Percentiles rank a stretch among this genome's conserved stretches.
Conservation (phyloP, 64 coral and sea anemone species). For the Pachyseris speciosa region DNA sequence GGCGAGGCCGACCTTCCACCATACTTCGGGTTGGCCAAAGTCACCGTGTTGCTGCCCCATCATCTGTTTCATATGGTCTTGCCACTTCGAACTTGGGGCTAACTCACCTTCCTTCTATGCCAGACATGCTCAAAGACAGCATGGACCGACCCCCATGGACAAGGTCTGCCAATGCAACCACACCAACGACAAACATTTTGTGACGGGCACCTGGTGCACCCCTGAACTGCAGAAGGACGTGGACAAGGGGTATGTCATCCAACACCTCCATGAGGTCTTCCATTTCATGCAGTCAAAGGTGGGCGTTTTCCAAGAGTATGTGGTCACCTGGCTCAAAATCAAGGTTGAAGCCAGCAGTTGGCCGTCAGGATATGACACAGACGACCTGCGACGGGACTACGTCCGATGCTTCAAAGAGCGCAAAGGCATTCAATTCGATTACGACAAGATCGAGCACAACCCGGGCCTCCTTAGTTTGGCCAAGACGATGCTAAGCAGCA, state of each 20-base stretch:
- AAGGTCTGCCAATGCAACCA: no score
- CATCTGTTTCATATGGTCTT: no score
- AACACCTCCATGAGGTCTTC: neutral
- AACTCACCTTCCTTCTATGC: neutral
- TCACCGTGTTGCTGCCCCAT: no score
- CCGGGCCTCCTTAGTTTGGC: neutral
- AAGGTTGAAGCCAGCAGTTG: slow-evolving; percentile 29
- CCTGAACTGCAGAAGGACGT: slow-evolving; percentile 14
- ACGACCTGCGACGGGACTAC: neutral
- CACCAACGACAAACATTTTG: no score
- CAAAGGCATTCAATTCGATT: slow-evolving; percentile 11
- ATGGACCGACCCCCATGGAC: neutral
- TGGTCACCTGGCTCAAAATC: slow-evolving; percentile 12
- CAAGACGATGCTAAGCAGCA: neutral
- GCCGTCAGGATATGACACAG: neutral
- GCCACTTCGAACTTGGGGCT: neutral
- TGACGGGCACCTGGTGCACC: neutral
- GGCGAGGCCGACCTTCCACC: no score
- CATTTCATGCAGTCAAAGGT: neutral
- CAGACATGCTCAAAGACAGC: neutral
- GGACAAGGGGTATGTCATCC: neutral
- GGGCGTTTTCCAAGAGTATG: slow-evolving; percentile 1
- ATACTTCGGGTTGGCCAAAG: no score
- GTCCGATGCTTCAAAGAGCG: neutral
- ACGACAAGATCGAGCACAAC: neutral